phyloP scores from a whole-genome alignment of 2,797 vertebrate genomes.

The Enteromius unitaeniatus region DNA sequence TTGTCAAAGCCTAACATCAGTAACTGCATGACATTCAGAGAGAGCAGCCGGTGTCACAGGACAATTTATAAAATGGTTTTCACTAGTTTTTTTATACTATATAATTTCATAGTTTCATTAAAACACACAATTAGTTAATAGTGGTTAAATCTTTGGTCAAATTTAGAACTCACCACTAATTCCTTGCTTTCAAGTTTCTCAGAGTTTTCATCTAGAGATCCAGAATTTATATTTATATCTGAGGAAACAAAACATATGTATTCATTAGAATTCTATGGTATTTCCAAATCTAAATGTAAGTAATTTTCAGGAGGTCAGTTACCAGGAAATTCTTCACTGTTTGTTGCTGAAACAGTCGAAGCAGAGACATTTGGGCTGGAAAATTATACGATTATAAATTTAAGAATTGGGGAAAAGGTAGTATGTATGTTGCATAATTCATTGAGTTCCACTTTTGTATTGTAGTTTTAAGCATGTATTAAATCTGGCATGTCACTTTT shows the following conservation, averaged over 20 bases:
- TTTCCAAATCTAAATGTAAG: background rate
- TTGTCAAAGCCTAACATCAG: constrained; percentile 46
- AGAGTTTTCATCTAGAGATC: constrained; percentile 45
- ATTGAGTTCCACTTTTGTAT: background rate
- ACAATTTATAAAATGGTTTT: background rate
- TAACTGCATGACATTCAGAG: constrained; percentile 64
- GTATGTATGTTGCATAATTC: background rate
- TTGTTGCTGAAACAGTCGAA: constrained; percentile 36
- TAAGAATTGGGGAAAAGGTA: background rate
- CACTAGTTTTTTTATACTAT: no score
- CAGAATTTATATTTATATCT: constrained; percentile 48
- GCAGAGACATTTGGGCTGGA: constrained; percentile 46
- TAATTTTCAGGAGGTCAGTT: background rate
- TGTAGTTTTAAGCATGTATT: background rate
- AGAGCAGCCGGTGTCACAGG: constrained; percentile 37
- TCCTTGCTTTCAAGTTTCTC: constrained; percentile 55
- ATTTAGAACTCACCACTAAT: constrained; percentile 65
- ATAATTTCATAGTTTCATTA: background rate
- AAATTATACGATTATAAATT: background rate
- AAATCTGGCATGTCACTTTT: background rate
- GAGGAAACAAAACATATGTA: background rate
- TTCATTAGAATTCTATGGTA: background rate
- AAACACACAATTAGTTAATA: background rate
- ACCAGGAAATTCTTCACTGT: constrained; percentile 56
- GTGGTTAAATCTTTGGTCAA: background rate